Evolutionary conservation across 2,888 invertebrate species (phyloP).

Genomic region (Dryocosmus kuriphilus): DNA sequence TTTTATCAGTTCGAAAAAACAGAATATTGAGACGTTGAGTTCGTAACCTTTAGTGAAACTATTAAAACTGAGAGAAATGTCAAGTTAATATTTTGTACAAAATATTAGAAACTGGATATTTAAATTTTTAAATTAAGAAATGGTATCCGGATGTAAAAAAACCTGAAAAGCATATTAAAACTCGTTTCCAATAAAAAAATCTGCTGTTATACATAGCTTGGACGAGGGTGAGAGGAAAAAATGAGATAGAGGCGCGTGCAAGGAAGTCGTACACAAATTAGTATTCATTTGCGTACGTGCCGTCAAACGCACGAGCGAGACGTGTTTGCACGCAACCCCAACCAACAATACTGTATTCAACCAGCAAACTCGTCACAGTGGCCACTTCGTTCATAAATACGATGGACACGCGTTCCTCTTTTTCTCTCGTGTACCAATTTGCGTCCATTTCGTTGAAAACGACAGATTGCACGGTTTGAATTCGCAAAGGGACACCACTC

Average conservation of each 20-base stretch:
- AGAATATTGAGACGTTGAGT: no score
- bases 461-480: conserved; percentile 13
- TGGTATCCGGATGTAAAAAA: no score
- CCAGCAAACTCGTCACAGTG: conserved; percentile 54
- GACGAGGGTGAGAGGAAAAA: conserved; percentile 24
- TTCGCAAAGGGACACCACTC: conserved; percentile 20
- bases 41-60: no score
- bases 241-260: conserved; percentile 35
- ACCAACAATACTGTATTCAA: conserved; percentile 58
- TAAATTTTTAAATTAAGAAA: no score
- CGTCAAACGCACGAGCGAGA: conserved; percentile 58
- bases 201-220: not conserved
- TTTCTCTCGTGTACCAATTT: conserved; percentile 55
- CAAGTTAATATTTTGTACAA: no score
- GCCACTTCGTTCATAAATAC: conserved; percentile 57
- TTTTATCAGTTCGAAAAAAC: no score
- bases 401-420: conserved; percentile 55
- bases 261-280: conserved; percentile 58
- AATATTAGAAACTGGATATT: no score
- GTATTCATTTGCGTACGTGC: conserved; percentile 65
- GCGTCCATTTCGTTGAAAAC: conserved; percentile 48
- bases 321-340: conserved; percentile 60
- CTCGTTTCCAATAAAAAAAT: conserved; percentile 6
- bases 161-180: not conserved
- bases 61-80: no score